Evolutionary conservation across 2,888 invertebrate species (phyloP).

Genomic region (Lasioglossum malachurum): DNA sequence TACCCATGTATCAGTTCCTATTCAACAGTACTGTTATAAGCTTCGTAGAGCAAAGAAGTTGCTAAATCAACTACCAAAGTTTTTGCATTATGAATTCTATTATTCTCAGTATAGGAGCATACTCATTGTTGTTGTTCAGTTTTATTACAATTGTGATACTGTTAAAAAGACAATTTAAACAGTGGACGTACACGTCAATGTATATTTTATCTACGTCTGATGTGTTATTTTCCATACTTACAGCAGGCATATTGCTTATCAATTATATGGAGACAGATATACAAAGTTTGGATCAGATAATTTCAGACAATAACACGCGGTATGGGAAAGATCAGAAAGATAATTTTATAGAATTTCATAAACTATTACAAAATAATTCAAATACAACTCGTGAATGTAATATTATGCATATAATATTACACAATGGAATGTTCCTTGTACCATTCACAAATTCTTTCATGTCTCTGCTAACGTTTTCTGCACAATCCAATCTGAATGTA

Average conservation of each 20-base stretch:
- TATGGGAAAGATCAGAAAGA: constrained; percentile 26
- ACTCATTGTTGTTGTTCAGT: constrained; percentile 73
- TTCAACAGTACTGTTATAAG: constrained; percentile 45
- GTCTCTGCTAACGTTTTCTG: constrained; percentile 77
- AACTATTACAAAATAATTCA: constrained; percentile 21
- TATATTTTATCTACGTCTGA: constrained; percentile 76
- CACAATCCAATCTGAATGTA: constrained; percentile 71
- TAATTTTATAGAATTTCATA: constrained; percentile 19
- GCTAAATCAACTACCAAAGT: constrained; percentile 10
- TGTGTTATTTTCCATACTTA: constrained; percentile 70
- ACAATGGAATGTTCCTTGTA: constrained; percentile 78
- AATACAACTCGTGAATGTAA: constrained; percentile 63
- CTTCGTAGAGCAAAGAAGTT: constrained; percentile 15
- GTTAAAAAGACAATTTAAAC: constrained; percentile 68
- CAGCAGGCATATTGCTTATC: constrained; percentile 54
- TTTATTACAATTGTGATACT: constrained; percentile 71
- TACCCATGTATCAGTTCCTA: constrained; percentile 30
- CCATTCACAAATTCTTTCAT: constrained; percentile 81
- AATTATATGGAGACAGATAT: constrained; percentile 38
- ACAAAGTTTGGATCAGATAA: constrained; percentile 25
- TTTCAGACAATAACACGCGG: constrained; percentile 20
- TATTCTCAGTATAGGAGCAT: constrained; percentile 70
- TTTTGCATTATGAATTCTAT: constrained; percentile 72
- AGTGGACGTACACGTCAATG: constrained; percentile 66
- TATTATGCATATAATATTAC: constrained; percentile 69